phyloP scores from a whole-genome alignment of 2,797 vertebrate species.

The Gymnodraco acuticeps region DNA sequence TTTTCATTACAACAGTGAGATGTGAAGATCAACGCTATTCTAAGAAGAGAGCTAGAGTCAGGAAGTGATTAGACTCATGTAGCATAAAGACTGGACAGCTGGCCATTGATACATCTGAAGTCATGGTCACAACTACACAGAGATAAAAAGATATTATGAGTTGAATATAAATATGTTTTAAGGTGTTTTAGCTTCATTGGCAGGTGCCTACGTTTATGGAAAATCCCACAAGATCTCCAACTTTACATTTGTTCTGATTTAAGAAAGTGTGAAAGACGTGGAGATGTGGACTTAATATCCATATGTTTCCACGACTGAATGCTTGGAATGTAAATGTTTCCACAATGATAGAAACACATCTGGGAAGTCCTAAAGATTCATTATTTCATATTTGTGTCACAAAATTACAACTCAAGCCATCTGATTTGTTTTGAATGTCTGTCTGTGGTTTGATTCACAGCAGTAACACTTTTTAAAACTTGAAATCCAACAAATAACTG shows the following conservation, averaged over 20 bases:
- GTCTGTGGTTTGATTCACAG: background rate
- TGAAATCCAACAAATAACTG: constrained; percentile 26
- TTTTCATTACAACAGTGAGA: background rate
- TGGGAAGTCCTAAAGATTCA: constrained; percentile 9
- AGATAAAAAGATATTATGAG: background rate
- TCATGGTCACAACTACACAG: background rate
- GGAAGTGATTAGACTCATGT: background rate
- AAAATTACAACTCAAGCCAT: constrained; percentile 2
- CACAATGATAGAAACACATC: background rate
- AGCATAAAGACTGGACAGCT: no score
- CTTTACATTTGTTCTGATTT: background rate
- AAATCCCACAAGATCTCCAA: background rate
- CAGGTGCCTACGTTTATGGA: background rate
- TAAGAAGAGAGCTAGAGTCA: background rate
- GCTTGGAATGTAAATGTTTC: background rate
- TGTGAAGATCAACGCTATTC: background rate
- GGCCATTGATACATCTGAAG: background rate
- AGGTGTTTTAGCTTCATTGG: background rate
- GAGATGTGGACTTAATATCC: background rate
- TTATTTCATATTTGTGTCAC: background rate
- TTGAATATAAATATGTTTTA: background rate
- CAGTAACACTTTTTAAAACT: constrained; percentile 13
- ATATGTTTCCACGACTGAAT: background rate
- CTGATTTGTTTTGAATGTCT: constrained; percentile 3
- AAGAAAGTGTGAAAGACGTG: background rate